Evolutionary conservation across 2,113 vertebrate species (phyloP), one percentile per base, ranked within the genome.

Genomic region (Oostethus manadensis): DNA sequence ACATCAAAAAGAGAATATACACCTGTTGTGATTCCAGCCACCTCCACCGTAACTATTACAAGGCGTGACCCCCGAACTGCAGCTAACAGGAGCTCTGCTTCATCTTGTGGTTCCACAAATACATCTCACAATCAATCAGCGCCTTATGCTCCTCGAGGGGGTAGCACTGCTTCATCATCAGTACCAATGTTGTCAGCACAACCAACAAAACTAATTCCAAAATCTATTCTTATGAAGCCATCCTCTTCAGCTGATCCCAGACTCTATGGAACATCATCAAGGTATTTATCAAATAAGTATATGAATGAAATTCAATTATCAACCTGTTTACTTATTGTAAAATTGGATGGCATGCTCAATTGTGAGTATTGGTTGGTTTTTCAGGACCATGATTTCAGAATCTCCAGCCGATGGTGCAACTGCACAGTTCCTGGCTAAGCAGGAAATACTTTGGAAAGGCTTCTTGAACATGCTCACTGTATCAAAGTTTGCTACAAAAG

Each of bases 401-500:
- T 87, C 91, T 1, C 85, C 90, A 49, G 83, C 85, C 22, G 92
- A 92, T 73, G 88, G 84, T 10, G 94, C 93, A 40, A 96, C 94
- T 0, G 70, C 85, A 22, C 79, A 89, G 67, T 99, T 98, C 53
- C 88, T 97, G 43, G 91, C 93, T 51, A 94, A 93, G 22, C 91
- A 95, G 78, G 91, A 78, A 71, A 89, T 92, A 38, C 71, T 97
- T 64, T 99, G 97, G 97, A 98, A 98, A 89, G 96, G 97, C 62
- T 98, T 97, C 72, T 91, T 99, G 70, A 98, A 96, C 86, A 98
- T 99, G 97, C 90, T 94, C 3, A 91, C 89, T 10, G 94, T 99
- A 56, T 92, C 96, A n/a, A 99, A 98, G 83, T 98, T 99, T 87
- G 92, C 94, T 77, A 97, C 94, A 51, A 99, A 98, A 76, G 95